A percentile compares a stretch with the other conserved stretches of the same genome.
These are phyloP conservation scores for Limosa lapponica DNA, from an alignment of 2,797 vertebrate species.

Conservation along the genomic window DNA sequence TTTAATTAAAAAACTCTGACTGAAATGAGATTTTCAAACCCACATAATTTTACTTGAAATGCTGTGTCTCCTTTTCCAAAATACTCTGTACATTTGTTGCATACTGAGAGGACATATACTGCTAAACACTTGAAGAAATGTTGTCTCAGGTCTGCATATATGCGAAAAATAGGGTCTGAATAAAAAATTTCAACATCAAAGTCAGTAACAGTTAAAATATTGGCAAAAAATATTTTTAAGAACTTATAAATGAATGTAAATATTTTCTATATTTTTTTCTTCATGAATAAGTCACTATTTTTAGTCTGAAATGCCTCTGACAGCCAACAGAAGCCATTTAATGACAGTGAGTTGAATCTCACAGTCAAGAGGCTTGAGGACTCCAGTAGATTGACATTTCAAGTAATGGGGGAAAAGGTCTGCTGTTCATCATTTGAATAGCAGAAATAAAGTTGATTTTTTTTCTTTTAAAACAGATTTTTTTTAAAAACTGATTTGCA, in stretches of 20 bases:
- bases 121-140: neutral
- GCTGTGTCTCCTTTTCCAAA: neutral
- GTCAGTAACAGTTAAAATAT: neutral
- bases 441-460: neutral
- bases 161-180: neutral
- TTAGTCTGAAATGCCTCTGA: neutral
- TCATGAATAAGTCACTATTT: neutral
- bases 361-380: neutral
- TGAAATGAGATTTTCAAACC: neutral
- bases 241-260: neutral
- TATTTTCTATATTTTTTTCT: neutral
- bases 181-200: neutral
- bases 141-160: neutral
- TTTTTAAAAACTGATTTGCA: neutral
- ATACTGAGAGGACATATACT: neutral
- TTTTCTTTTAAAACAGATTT: neutral
- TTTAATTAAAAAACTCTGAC: slow-evolving; percentile 37
- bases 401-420: fast-evolving
- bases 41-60: neutral
- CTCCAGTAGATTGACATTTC: neutral
- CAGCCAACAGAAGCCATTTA: neutral
- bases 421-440: neutral
- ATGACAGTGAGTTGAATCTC: neutral
- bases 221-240: neutral
- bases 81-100: neutral